These are phyloP conservation scores for Taenioides sp. DNA, from an alignment of 2,797 vertebrate species.

Conservation along the genomic window DNA sequence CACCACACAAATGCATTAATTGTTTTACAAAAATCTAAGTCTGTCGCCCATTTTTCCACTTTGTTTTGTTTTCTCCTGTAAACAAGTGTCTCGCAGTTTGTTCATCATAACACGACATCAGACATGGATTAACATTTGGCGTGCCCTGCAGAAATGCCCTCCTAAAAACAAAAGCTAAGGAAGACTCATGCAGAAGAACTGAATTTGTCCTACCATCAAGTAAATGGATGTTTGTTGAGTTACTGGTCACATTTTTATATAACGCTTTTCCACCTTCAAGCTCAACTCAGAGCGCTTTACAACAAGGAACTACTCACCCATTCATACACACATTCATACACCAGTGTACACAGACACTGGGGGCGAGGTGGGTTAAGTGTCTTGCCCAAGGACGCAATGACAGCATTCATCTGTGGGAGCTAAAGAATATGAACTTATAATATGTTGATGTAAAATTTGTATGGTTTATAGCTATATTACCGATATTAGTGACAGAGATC, in stretches of 20 bases:
- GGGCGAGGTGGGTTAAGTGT: too few relatives aligned
- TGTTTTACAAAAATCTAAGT: slow-evolving; percentile 59
- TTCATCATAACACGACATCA: slow-evolving; percentile 52
- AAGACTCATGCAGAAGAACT: slow-evolving; percentile 42
- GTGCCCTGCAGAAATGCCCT: slow-evolving; percentile 53
- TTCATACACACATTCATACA: too few relatives aligned
- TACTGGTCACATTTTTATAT: slow-evolving; percentile 1
- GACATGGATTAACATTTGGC: slow-evolving; percentile 20
- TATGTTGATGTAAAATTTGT: not conserved
- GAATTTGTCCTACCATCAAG: slow-evolving; percentile 54
- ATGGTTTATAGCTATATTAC: too few relatives aligned
- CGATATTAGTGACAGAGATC: too few relatives aligned
- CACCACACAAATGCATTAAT: slow-evolving; percentile 67
- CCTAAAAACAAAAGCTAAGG: slow-evolving; percentile 27
- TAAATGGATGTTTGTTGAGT: slow-evolving; percentile 46
- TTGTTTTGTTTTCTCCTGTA: slow-evolving; percentile 61
- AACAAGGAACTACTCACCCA: too few relatives aligned
- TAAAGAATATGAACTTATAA: not conserved
- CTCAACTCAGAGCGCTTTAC: too few relatives aligned
- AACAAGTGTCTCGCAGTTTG: slow-evolving; percentile 58
- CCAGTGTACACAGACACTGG: too few relatives aligned
- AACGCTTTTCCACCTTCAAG: too few relatives aligned
- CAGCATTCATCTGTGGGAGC: too few relatives aligned
- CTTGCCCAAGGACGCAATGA: too few relatives aligned
- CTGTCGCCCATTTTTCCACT: slow-evolving; percentile 59